phyloP scores from a whole-genome alignment of 2,888 invertebrate genomes.

The Mythimna lalbum region DNA sequence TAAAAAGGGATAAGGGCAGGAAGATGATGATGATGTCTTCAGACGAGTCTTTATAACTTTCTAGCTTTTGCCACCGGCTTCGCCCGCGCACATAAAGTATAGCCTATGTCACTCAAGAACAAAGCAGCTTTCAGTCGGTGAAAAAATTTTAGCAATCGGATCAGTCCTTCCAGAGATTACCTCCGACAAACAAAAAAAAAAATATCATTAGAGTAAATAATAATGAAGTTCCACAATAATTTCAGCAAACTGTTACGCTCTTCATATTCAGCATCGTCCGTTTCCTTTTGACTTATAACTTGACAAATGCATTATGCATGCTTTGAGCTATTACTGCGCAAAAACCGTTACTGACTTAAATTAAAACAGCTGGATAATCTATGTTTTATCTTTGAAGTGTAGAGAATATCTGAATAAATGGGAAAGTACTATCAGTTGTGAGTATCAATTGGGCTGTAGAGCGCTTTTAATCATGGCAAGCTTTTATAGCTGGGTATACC shows the following conservation, averaged over 20 bases:
- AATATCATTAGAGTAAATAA: no score
- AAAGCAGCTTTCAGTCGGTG: no score
- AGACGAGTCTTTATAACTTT: no score
- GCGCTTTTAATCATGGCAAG: background rate
- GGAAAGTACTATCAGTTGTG: background rate
- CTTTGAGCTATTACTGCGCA: slow-evolving; percentile 1
- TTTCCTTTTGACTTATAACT: slow-evolving; percentile 15
- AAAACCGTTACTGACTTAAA: slow-evolving; percentile 43
- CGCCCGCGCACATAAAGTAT: no score
- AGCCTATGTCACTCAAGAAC: no score
- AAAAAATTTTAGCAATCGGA: no score
- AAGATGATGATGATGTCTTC: no score
- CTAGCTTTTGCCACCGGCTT: no score
- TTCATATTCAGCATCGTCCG: slow-evolving; percentile 12
- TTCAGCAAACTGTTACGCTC: slow-evolving; percentile 6
- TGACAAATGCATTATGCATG: slow-evolving; percentile 29
- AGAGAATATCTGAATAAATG: slow-evolving; percentile 47
- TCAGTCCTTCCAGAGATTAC: no score
- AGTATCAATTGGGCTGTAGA: slow-evolving; percentile 10
- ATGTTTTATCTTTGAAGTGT: slow-evolving; percentile 43
- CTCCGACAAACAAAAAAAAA: no score
- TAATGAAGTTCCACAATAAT: slow-evolving; percentile 13
- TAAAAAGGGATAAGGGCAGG: no score
- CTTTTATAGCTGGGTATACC: no score
- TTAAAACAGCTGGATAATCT: slow-evolving; percentile 43